A percentile compares a stretch with the other conserved stretches of the same genome.
These are phyloP conservation scores for Varanus salvator DNA, from an alignment of 2,113 vertebrate species.

Conservation along the genomic window DNA sequence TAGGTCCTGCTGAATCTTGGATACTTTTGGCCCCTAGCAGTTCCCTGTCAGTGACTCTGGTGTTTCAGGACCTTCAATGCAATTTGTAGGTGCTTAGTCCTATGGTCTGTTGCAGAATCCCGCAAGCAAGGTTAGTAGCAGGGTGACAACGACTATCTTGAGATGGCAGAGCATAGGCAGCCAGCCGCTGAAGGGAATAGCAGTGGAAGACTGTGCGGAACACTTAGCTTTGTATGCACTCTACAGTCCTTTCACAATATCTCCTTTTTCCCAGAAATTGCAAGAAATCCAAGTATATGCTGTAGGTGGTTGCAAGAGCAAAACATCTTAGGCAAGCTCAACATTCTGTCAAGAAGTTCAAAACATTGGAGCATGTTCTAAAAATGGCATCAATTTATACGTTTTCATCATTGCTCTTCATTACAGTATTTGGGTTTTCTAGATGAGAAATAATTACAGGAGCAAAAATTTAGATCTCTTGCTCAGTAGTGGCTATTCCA, in stretches of 20 bases:
- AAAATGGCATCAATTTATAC: not conserved
- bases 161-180: too few species aligned
- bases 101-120: not conserved
- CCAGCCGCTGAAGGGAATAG: too few species aligned
- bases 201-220: not conserved
- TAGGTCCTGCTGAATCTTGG: too few species aligned
- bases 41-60: not conserved
- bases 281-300: not conserved
- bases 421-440: not conserved
- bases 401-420: not conserved
- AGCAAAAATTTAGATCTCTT: not conserved
- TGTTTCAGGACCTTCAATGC: not conserved
- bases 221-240: not conserved
- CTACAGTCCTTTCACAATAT: not conserved
- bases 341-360: not conserved
- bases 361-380: not conserved
- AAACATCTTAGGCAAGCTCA: not conserved
- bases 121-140: not conserved
- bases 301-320: not conserved
- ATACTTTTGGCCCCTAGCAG: too few species aligned
- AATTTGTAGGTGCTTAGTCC: not conserved
- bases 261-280: not conserved
- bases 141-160: not conserved
- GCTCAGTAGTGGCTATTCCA: conserved; percentile 34
- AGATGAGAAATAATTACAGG: not conserved